Evolutionary conservation across 1,140 invertebrate genomes (phyloP).

Genomic region (Ridgeia piscesae): DNA sequence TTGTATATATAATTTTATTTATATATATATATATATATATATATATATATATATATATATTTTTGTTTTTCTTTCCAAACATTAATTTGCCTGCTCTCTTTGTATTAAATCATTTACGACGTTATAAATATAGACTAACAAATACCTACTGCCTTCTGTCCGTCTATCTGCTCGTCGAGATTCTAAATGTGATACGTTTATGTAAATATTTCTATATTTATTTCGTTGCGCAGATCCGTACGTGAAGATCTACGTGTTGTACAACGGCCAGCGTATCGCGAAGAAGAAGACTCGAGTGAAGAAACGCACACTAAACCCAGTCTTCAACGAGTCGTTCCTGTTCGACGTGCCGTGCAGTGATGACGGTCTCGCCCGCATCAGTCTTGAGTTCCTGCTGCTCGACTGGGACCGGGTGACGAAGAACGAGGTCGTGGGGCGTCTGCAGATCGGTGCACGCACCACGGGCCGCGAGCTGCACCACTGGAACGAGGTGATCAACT

Average conservation of each 20-base stretch:
- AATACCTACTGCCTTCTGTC: too few relatives aligned
- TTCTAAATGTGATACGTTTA: too few relatives aligned
- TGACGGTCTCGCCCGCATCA: slow-evolving; percentile 79
- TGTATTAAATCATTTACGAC: too few relatives aligned
- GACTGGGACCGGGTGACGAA: slow-evolving; percentile 98
- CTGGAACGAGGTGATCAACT: slow-evolving; percentile 94
- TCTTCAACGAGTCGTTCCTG: slow-evolving; percentile 94
- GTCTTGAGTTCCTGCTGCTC: slow-evolving; percentile 87
- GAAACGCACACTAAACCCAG: slow-evolving; percentile 94
- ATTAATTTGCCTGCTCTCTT: too few relatives aligned
- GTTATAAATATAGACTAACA: too few relatives aligned
- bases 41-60: too few relatives aligned
- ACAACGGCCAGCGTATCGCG: slow-evolving; percentile 94
- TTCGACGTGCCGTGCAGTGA: slow-evolving; percentile 71
- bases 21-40: too few relatives aligned
- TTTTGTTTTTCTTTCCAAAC: too few relatives aligned
- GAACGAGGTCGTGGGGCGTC: slow-evolving; percentile 94
- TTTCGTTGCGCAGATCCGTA: slow-evolving; percentile 65
- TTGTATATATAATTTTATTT: too few relatives aligned
- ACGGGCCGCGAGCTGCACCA: slow-evolving; percentile 81
- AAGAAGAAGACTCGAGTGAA: slow-evolving; percentile 99
- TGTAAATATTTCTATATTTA: too few relatives aligned
- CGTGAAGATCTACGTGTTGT: slow-evolving; percentile 95
- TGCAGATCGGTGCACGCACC: slow-evolving; percentile 80
- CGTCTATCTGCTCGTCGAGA: too few relatives aligned